Evolutionary conservation across 2,888 invertebrate species (phyloP).

Genomic region (Dinocampus coccinellae): DNA sequence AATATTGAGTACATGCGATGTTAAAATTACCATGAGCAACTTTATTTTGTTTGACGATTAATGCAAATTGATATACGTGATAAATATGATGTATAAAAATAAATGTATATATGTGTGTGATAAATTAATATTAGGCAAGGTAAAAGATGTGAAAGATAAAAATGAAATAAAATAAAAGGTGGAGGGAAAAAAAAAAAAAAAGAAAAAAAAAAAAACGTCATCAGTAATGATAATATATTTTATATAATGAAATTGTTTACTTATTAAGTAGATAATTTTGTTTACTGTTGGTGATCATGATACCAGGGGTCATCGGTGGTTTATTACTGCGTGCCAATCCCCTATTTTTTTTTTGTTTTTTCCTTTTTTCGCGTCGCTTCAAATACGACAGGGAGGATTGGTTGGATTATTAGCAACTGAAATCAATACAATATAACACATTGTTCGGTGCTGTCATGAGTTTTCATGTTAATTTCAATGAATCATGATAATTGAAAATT

Average conservation of each 20-base stretch:
- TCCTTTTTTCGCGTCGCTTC: too few species aligned
- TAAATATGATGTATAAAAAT: too few species aligned
- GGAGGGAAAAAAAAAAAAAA: neutral
- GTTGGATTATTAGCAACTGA: neutral
- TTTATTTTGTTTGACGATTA: slow-evolving; percentile 28
- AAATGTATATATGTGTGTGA: neutral
- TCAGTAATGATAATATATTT: neutral
- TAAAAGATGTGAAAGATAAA: neutral
- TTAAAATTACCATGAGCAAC: slow-evolving; percentile 19
- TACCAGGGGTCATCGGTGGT: slow-evolving; percentile 19
- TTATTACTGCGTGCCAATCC: neutral
- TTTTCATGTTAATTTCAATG: slow-evolving; percentile 46
- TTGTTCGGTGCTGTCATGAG: neutral
- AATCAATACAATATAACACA: neutral
- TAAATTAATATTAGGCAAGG: too few species aligned
- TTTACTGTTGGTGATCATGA: slow-evolving; percentile 4
- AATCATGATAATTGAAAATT: slow-evolving; percentile 54
- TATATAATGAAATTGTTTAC: neutral
- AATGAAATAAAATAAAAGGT: neutral
- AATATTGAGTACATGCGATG: slow-evolving; percentile 8
- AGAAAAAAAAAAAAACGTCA: neutral
- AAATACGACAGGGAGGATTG: too few species aligned
- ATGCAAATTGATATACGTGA: slow-evolving; percentile 32
- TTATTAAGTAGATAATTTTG: slow-evolving; percentile 5
- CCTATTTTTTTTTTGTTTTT: neutral